Base-by-base conservation (phyloP, 2,797 vertebrate genomes). In the Lutjanus campechanus region DNA sequence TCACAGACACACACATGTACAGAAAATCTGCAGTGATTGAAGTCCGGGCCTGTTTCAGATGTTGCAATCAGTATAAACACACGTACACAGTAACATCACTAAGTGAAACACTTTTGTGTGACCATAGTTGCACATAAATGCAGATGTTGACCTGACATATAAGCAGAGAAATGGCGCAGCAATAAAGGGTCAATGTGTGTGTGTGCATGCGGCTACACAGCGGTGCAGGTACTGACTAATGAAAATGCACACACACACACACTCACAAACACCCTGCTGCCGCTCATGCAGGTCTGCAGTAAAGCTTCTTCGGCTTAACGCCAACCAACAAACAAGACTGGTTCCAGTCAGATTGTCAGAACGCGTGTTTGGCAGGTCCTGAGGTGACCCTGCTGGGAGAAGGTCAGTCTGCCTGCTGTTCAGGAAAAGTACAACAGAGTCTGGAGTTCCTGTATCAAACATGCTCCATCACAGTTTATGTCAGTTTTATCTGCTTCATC, bases 31-130 rank as follows among this genome's bases (percentile, higher is more conserved):
- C 12, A 43, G 22, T 63, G 64, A 78, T 46, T 71, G 50, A 77
- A 22, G 83, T 67, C 63, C 46, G 64, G 77, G 44, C 78, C 44
- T 76, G 79, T 84, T 75, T 13, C 1, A 73, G 51, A 41, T 80
- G 71, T 76, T 73, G 73, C 77, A 87, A 82, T 84, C 46, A 44
- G 25, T 46, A 68, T 55, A 51, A 73, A 70, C 54, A 76, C 46
- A 56, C 71, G 50, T 19, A 36, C 29, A 70, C 56, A 69, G 25
- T 41, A 47, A 77, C 46, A 74, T 70, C 61, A 65, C 25, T 36
- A 8, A 12, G 67, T 63, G 13, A 65, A 49, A 49, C 20, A 41
- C 40, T 44, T 22, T 59, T n/a, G n/a, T 54, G 41, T 54, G 25
- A n/a, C 20, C 13, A 41, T 1, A 29, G 5, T 51, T 43, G 20